Conservation (phyloP, 2,888 invertebrate species). For the Calameuta filiformis region DNA sequence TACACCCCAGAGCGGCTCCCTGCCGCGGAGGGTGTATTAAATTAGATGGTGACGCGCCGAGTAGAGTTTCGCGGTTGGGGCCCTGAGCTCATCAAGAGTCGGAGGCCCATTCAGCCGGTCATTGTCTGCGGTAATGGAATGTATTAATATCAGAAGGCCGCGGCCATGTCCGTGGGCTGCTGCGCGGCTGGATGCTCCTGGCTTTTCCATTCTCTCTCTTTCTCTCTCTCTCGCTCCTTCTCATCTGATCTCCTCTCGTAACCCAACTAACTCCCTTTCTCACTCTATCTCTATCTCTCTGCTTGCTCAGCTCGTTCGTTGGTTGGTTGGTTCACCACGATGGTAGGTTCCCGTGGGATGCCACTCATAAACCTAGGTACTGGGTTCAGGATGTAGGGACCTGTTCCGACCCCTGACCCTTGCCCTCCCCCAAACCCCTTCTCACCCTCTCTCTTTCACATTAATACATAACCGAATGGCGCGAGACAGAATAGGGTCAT, state of each 20-base stretch:
- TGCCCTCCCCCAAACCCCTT: too few species aligned
- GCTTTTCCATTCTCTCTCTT: conserved; percentile 17
- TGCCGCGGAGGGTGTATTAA: conserved; percentile 46
- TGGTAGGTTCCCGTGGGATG: conserved; percentile 34
- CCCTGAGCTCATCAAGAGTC: conserved; percentile 60
- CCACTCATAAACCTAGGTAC: conserved; percentile 39
- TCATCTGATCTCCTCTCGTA: too few species aligned
- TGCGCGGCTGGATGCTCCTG: conserved; percentile 18
- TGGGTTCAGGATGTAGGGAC: neutral
- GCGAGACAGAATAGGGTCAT: neutral
- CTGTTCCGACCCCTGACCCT: neutral
- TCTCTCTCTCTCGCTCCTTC: conserved; percentile 22
- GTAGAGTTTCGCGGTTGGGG: conserved; percentile 41
- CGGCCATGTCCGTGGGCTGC: conserved; percentile 39
- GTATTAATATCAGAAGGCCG: conserved; percentile 62
- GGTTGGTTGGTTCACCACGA: neutral
- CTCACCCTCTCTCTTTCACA: neutral
- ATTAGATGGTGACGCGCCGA: conserved; percentile 56
- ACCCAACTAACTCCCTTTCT: neutral
- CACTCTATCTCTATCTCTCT: neutral
- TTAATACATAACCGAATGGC: neutral
- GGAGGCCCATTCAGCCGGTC: conserved; percentile 62
- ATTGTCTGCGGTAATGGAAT: conserved; percentile 65
- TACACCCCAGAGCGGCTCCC: neutral
- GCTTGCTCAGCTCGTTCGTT: conserved; percentile 14